phyloP scores from a whole-genome alignment of 2,888 invertebrate genomes.

The Emesis furor region DNA sequence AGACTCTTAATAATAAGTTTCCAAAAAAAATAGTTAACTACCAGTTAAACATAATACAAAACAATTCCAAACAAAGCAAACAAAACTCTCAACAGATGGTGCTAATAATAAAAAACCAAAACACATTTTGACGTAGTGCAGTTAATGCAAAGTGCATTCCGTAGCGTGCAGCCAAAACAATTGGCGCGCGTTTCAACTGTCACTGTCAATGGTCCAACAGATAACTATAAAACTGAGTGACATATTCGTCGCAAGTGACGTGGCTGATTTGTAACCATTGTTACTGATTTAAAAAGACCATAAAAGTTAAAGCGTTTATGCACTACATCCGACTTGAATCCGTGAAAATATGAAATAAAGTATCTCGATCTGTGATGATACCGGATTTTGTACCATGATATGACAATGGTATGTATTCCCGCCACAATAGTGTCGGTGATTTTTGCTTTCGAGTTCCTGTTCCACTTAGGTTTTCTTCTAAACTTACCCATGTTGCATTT shows the following conservation, averaged over 20 bases:
- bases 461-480: no score
- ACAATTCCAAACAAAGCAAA: neutral
- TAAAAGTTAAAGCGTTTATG: neutral
- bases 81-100: neutral
- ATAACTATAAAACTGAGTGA: slow-evolving; percentile 70
- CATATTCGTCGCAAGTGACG: slow-evolving; percentile 51
- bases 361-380: no score
- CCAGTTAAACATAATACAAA: neutral
- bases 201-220: slow-evolving; percentile 75
- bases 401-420: no score
- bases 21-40: neutral
- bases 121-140: slow-evolving; percentile 37
- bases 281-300: slow-evolving; percentile 49
- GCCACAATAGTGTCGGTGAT: no score
- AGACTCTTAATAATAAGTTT: no score
- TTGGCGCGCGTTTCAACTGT: slow-evolving; percentile 75
- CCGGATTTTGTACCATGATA: no score
- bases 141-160: slow-evolving; percentile 64
- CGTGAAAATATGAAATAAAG: no score
- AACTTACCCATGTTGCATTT: no score
- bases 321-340: no score
- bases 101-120: slow-evolving; percentile 25
- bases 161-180: slow-evolving; percentile 82
- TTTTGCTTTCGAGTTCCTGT: no score
- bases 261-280: slow-evolving; percentile 46